phyloP scores from a whole-genome alignment of 2,888 invertebrate genomes.

The Strigamia maritima region DNA sequence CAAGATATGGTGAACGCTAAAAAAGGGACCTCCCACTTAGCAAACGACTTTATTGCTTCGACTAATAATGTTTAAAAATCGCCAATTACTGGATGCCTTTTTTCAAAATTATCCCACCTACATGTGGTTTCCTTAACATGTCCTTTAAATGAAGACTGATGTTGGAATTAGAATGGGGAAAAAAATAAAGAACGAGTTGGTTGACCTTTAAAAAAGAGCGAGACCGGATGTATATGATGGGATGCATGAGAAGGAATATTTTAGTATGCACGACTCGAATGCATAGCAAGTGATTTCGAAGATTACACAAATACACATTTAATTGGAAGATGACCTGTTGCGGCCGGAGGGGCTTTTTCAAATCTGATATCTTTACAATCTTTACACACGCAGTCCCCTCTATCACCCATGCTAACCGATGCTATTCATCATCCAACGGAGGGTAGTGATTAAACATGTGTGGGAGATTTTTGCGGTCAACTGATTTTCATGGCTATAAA shows the following conservation, averaged over 20 bases:
- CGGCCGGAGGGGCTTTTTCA: slow-evolving; percentile 2
- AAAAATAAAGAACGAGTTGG: neutral
- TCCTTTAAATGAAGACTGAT: slow-evolving; percentile 13
- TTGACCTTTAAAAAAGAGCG: neutral
- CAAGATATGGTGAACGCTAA: slow-evolving; percentile 9
- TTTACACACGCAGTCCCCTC: neutral
- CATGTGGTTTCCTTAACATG: neutral
- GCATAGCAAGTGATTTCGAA: slow-evolving; percentile 17
- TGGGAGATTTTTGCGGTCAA: neutral
- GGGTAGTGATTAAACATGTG: slow-evolving; percentile 8
- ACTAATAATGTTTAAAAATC: neutral
- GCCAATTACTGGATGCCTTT: neutral
- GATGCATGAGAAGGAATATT: slow-evolving; percentile 16
- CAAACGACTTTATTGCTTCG: slow-evolving; percentile 21
- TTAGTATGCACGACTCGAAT: slow-evolving; percentile 31
- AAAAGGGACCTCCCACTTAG: slow-evolving; percentile 28
- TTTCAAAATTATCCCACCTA: slow-evolving; percentile 2
- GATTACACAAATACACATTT: slow-evolving; percentile 30
- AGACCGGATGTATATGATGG: slow-evolving; percentile 28
- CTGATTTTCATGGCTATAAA: neutral
- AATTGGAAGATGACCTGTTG: slow-evolving; percentile 27
- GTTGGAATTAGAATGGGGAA: neutral
- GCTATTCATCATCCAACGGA: slow-evolving; percentile 3
- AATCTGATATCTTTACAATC: slow-evolving; percentile 7
- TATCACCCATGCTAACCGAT: slow-evolving; percentile 15